Conservation (phyloP, 2,797 vertebrate species). For the Hoplostethus atlanticus region DNA sequence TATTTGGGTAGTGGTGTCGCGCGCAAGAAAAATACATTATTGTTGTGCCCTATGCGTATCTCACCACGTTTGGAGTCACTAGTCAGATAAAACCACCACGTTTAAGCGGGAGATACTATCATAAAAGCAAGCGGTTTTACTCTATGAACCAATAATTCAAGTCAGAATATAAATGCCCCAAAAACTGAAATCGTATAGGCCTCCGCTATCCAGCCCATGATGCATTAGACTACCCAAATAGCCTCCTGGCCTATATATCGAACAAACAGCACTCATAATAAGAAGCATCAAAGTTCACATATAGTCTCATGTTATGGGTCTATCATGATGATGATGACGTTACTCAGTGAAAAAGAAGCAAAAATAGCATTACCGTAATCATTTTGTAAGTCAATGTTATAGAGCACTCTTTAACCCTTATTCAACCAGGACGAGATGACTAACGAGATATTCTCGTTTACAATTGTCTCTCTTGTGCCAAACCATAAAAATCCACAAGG, state of each 20-base stretch:
- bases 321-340: not conserved
- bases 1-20: constrained; percentile 1
- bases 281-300: not conserved
- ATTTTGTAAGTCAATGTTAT: constrained; percentile 12
- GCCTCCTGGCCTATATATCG: too few relatives aligned
- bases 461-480: not conserved
- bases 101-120: not conserved
- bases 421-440: constrained; percentile 1
- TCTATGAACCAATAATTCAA: not conserved
- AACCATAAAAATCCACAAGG: constrained; percentile 1
- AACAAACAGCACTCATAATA: constrained; percentile 12
- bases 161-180: not conserved
- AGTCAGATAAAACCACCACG: not conserved
- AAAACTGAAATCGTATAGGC: not conserved
- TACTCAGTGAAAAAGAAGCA: not conserved
- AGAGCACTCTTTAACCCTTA: constrained; percentile 34
- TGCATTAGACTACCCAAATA: too few relatives aligned
- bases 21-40: constrained; percentile 20
- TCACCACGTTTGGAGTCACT: not conserved
- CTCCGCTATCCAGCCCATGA: not conserved
- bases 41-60: not conserved
- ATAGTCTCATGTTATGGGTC: too few relatives aligned
- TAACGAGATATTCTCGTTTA: constrained; percentile 6
- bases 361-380: not conserved
- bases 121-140: not conserved